Evolutionary conservation across 2,888 invertebrate genomes (phyloP), one percentile per base, ranked within the genome.

Genomic region (Spisula subtruncata): DNA sequence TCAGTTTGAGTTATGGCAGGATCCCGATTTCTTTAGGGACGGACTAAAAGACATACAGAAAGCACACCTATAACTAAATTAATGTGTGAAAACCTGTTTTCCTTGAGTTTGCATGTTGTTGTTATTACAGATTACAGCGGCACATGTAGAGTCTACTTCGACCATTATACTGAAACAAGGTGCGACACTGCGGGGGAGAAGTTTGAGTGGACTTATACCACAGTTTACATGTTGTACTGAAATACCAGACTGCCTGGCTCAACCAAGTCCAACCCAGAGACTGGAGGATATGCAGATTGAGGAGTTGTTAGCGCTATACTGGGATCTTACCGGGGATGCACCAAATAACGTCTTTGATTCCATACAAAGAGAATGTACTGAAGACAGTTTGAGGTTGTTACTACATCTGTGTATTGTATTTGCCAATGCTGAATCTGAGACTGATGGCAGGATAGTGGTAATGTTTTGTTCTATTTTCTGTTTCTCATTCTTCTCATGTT

Each of bases 341-440:
- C 75, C 84, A 20, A 54, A 84, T 51, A 75, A 75, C 10, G 46
- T 84, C 10, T 84, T 84, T 29, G 16, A 25, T 6, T 10, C 25
- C 0, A 51, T 75, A 8, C 51, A 32, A 18, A 84, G 71, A 46
- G 75, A 84, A 32, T 84, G 51, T 29, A 84, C 48, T 46, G 46
- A 14, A 14, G 25, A 29, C 16, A 29, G 41, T 32, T 46, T 84
- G 29, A 25, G 54, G 10, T 35, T 75, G 5, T 48, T 84, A 29
- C 32, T 84, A 14, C 84, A 84, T 75, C 12, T 84, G 12, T 75
- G 51, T 75, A 84, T 84, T 29, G 66, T 84, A 25, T 84, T 84
- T 75, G 84, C 84, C 16, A 84, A 84, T 75, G 71, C 75, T n/a
- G 84, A 66, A n/a, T 32, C 29, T 32, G 75, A 84, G 25, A 25